These are phyloP conservation scores for Ranitomeya imitator DNA, from an alignment of 2,113 vertebrate species.

Conservation along the genomic window DNA sequence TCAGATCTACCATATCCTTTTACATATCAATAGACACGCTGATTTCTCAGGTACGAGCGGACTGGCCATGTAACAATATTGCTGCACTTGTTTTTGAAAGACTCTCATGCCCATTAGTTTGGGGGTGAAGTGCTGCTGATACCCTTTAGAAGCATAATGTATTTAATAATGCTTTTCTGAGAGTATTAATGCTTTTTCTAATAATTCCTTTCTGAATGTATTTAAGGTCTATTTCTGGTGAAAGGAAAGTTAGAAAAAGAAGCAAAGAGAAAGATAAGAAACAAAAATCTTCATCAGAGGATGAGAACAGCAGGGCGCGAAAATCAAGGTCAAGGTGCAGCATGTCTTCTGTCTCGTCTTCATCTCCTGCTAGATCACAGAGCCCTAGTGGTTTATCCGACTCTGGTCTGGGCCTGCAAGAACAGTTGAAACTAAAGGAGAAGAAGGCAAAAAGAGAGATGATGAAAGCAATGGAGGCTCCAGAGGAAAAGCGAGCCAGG, in stretches of 20 bases:
- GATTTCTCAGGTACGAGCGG: too few species aligned
- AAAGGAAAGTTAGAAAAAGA: conserved; percentile 62
- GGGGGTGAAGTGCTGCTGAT: too few species aligned
- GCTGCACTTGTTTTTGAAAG: too few species aligned
- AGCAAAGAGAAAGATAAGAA: conserved; percentile 58
- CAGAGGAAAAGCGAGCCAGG: conserved; percentile 92
- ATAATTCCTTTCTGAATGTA: not conserved
- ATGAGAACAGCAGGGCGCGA: not conserved
- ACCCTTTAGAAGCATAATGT: too few species aligned
- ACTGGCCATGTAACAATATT: too few species aligned
- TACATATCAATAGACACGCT: too few species aligned
- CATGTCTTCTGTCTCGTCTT: conserved; percentile 74
- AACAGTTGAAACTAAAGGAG: conserved; percentile 71
- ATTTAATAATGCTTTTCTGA: too few species aligned
- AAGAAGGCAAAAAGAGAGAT: conserved; percentile 80
- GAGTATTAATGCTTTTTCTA: not conserved
- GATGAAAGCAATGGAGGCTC: conserved; percentile 93
- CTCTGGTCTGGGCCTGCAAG: conserved; percentile 71
- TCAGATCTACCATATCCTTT: too few species aligned
- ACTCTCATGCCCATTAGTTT: too few species aligned
- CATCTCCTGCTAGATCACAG: conserved; percentile 40
- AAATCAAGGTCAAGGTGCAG: conserved; percentile 72
- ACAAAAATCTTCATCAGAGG: conserved; percentile 48
- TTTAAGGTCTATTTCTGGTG: conserved; percentile 63
- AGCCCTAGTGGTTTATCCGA: conserved; percentile 60